Base-by-base conservation (phyloP, 2,888 invertebrate species). In the Acleris holmiana region DNA sequence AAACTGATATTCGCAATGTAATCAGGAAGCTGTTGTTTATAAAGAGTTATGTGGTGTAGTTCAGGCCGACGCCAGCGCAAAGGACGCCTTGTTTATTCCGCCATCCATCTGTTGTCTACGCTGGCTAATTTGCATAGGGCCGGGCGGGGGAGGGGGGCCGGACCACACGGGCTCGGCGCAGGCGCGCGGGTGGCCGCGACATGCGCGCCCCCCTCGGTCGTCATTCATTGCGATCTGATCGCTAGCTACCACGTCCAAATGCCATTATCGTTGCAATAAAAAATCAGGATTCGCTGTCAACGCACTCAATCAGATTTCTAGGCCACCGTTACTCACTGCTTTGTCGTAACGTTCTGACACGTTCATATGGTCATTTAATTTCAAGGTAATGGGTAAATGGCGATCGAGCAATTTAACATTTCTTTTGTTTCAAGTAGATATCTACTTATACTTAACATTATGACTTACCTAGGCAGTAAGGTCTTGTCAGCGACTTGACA, bases 81-180 rank as follows among this genome's bases (percentile, higher is more conserved):
- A 89, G 86, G 88, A 86, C 87, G 85, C 80, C 83, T 89, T 91
- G 91, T 91, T 91, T 89, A 91, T 91, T 90, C 89, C 89, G 88
- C 90, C 87, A 90, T 92, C 92, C 91, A 91, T 91, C 91, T 91
- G 91, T 91, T 91, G 91, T 91, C 91, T 91, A 89, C 89, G 85
- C 86, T 79, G 88, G 89, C 91, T 91, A 92, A 92, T 92, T 91
- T 92, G 92, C 92, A 92, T 92, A 91, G 90, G 88, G 83, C 77
- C 69, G 73, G 72, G 70, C 61, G 69, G 77, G 74, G 76, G 75
- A 70, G 76, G 71, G 78, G 75, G 73, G 78, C 73, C 88, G 91
- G 93, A 93, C 93, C 93, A 93, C 93, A 93, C 89, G 88, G 91
- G 89, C 91, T 84, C 86, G 85, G 89, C 86, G 88, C 88, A 87